Base-by-base conservation (phyloP, 2,113 vertebrate genomes). In the Misgurnus anguillicaudatus region DNA sequence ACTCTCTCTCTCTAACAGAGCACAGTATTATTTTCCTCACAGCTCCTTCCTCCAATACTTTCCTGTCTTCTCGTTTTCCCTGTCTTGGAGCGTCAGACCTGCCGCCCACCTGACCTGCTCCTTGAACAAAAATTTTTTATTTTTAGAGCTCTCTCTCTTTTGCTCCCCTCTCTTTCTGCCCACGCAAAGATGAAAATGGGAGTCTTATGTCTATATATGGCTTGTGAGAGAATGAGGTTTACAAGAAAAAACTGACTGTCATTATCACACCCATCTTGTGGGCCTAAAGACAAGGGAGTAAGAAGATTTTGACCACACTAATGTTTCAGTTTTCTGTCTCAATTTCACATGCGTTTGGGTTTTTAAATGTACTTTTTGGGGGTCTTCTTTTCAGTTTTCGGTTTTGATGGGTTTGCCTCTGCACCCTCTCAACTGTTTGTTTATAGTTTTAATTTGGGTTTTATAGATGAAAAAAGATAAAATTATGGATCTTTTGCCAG, bases 81-180 rank as follows among this genome's bases (percentile, higher is more conserved):
- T 6, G 67, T 85, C 81, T 78, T 75, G 47, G 79, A 80, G 79
- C 84, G 82, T 83, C 78, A 87, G 86, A 82, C 73, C 85, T 86
- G 82, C 82, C 87, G 89, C 85, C 84, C 86, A 87, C 41, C 85
- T 89, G 89, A 89, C 87, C 41, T 78, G 60, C 87, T 90, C 88
- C 77, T 89, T 85, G 79, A 92, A 90, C 90, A 92, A 88, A 92
- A 88, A 81, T 91, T 88, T 88, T 93, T 91, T 92, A 92, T 93
- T 93, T 93, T 92, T 92, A 92, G 91, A 88, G 86, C 69, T 80
- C 83, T 75, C 83, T 88, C 85, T 73, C n/a, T 75, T 19, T 24
- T 17, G 48, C 31, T 42, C n/a, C 6, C 9, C 13, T 64, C 48
- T 13, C 7, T 61, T n/a, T 39, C 83, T 73, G 84, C 86, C 87